phyloP scores from a whole-genome alignment of 1,140 invertebrate genomes.

The Leptopilina boulardi region DNA sequence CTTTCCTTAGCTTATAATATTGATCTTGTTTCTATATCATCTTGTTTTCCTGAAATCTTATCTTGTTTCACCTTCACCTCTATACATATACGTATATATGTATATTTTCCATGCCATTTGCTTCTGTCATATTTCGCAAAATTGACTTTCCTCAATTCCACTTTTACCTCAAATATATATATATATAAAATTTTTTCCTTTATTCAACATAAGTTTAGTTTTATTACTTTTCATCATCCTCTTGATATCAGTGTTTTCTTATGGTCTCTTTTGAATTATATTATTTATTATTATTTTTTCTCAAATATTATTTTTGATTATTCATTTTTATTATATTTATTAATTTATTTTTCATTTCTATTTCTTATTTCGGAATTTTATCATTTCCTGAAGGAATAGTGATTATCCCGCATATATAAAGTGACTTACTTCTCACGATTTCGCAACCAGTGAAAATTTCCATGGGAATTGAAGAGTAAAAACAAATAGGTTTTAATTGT shows the following conservation, averaged over 20 bases:
- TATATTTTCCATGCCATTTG: slow-evolving; percentile 14
- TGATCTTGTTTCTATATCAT: slow-evolving; percentile 1
- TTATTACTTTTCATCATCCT: slow-evolving; percentile 17
- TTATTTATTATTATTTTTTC: not conserved
- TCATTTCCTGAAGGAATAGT: no score
- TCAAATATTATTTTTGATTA: no score
- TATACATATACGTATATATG: not conserved
- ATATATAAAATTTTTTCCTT: not conserved
- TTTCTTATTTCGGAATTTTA: no score
- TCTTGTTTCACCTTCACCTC: slow-evolving; percentile 16
- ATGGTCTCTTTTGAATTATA: not conserved
- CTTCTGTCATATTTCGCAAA: slow-evolving; percentile 13
- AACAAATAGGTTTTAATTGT: no score
- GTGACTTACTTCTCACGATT: no score
- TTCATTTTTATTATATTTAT: no score
- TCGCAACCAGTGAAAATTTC: no score
- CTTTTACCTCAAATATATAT: slow-evolving; percentile 17
- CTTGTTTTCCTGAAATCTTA: slow-evolving; percentile 15
- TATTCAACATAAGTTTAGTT: not conserved
- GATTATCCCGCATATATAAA: no score
- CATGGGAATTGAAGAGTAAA: no score
- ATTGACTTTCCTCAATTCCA: slow-evolving; percentile 13
- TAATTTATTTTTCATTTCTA: no score
- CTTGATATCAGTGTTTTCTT: not conserved
- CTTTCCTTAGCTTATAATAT: not conserved